Evolutionary conservation across 2,888 invertebrate genomes (phyloP), one percentile per base, ranked within the genome.

Genomic region (Pseudococcus jackbeardsleyi): DNA sequence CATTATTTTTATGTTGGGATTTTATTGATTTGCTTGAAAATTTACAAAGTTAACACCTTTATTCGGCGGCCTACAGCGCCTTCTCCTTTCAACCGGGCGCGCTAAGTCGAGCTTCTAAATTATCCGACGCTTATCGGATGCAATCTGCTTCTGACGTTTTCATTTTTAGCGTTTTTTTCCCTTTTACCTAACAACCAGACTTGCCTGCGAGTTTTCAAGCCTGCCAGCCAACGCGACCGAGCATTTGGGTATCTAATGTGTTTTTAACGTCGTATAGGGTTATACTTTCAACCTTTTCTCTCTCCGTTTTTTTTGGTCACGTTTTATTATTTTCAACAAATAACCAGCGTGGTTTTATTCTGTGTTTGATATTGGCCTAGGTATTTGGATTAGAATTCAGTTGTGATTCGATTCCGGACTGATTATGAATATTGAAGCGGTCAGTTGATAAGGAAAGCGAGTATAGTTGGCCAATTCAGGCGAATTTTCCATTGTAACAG

Each of bases 31-130:
- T 19, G 79, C 79, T 39, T 2, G 79, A 82, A 82, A 82, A 82
- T 82, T 82, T 82, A 82, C 79, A 82, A 82, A 82, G 79, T 82
- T 46, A 82, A 82, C 79, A 82, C 79, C 79, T 82, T 77, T 77
- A 77, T 77, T 77, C 39, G 15, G 22, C 19, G n/a, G 15, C 7
- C 19, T 22, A 64, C 9, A 64, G 64, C 64, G 19, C 22, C 64
- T 64, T 64, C 19, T 79, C 6, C 46, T 8, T 42, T 39, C 15
- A 42, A 39, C 79, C 42, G 26, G 19, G n/a, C 19, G 33, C 15
- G 15, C 48, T 72, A 33, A 72, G 39, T 17, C 46, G 79, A 42
- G 79, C 19, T 46, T 46, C 79, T 82, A 82, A 82, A 82, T 82
- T 82, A 82, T 82, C 46, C 79, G 77, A n/a, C 79, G 79, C 42